Percentiles rank a stretch among this genome's conserved stretches.
phyloP scores from a whole-genome alignment of 2,888 invertebrate genomes.

The Catocala sponsa region DNA sequence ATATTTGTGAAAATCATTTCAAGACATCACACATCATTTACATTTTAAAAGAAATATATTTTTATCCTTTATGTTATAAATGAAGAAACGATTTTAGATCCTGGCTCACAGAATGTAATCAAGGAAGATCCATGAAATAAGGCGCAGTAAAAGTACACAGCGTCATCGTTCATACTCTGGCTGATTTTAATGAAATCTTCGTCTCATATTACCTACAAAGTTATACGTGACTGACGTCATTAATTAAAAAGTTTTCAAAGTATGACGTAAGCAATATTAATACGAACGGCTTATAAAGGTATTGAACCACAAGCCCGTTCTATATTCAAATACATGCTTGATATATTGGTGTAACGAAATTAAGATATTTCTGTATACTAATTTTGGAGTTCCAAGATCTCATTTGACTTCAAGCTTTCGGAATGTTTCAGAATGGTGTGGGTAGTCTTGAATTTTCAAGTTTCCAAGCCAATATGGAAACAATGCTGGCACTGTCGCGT shows the following conservation, averaged over 20 bases:
- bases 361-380: constrained; percentile 45
- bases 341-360: constrained; percentile 34
- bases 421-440: constrained; percentile 59
- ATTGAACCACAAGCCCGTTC: constrained; percentile 30
- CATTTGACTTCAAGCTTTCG: constrained; percentile 50
- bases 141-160: constrained; percentile 9
- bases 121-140: constrained; percentile 6
- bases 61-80: too few species aligned
- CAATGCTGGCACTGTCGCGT: constrained; percentile 71
- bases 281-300: constrained; percentile 42
- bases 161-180: constrained; percentile 20
- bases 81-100: too few species aligned
- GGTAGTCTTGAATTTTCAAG: constrained; percentile 72
- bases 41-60: too few species aligned
- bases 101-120: neutral
- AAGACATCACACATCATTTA: too few species aligned
- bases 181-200: constrained; percentile 42
- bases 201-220: constrained; percentile 33
- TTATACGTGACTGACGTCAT: constrained; percentile 38
- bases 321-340: constrained; percentile 26
- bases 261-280: constrained; percentile 47
- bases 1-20: too few species aligned
- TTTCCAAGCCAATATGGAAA: constrained; percentile 76
- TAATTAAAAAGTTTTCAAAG: constrained; percentile 49
- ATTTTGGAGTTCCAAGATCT: constrained; percentile 58